A percentile compares a stretch with the other conserved stretches of the same genome.
These are phyloP conservation scores for Tenebrosternarchus preto DNA, from an alignment of 2,113 vertebrate genomes.

Conservation along the genomic window DNA sequence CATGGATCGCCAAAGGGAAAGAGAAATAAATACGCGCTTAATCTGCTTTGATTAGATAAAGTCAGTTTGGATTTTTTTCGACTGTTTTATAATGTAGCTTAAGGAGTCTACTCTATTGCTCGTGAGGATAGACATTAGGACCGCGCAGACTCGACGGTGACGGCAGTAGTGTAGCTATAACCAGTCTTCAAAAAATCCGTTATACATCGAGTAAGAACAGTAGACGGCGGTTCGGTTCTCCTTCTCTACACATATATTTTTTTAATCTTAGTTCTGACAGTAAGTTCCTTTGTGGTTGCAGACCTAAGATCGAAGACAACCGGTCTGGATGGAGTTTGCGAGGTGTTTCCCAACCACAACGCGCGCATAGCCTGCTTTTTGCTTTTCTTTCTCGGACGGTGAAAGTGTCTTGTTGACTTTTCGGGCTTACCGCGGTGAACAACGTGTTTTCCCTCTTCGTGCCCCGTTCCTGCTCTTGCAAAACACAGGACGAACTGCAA, in stretches of 20 bases:
- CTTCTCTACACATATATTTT: not conserved
- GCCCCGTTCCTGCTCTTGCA: conserved; percentile 17
- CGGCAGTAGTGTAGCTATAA: conserved; percentile 16
- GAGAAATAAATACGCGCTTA: not conserved
- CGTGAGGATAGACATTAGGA: conserved; percentile 47
- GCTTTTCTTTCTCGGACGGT: conserved; percentile 41
- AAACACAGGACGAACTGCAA: conserved; percentile 14
- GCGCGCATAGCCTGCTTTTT: conserved; percentile 52
- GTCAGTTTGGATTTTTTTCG: not conserved
- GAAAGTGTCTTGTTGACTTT: conserved; percentile 68
- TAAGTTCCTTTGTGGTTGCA: conserved; percentile 43
- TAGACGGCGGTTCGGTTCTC: not conserved
- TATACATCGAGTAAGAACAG: conserved; percentile 14
- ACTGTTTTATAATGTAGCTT: not conserved
- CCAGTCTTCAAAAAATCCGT: conserved; percentile 10
- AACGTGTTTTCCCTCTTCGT: conserved; percentile 30
- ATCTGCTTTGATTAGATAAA: not conserved
- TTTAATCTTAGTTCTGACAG: conserved; percentile 30
- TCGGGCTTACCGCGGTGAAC: conserved; percentile 33
- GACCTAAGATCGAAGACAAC: not conserved
- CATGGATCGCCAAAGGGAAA: no score
- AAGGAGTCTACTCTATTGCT: not conserved
- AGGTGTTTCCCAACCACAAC: conserved; percentile 46
- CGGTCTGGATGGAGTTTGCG: conserved; percentile 49
- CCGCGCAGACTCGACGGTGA: conserved; percentile 48